These are phyloP conservation scores for Macropodus opercularis DNA, from an alignment of 2,797 vertebrate genomes.

Conservation along the genomic window DNA sequence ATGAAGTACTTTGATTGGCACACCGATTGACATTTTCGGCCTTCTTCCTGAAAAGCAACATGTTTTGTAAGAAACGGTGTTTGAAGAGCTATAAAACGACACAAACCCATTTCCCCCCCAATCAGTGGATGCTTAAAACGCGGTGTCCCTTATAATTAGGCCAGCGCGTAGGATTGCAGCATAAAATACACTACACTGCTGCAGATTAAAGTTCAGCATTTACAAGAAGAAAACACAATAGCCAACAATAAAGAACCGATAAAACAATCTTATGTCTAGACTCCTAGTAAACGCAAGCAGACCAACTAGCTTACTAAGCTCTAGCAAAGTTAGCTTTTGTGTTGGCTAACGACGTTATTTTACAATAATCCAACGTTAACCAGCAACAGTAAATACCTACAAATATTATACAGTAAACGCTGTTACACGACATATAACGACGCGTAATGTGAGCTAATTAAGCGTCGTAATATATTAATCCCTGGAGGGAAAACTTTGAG, in stretches of 20 bases:
- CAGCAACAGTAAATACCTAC: fast-evolving
- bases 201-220: fast-evolving
- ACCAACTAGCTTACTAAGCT: neutral
- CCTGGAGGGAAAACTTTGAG: neutral
- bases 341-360: slow-evolving; percentile 32
- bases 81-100: fast-evolving
- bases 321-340: slow-evolving; percentile 30
- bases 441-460: fast-evolving
- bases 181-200: too few relatives aligned
- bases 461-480: neutral
- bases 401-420: neutral
- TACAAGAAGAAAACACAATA: neutral
- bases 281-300: too few relatives aligned
- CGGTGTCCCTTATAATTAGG: too few relatives aligned
- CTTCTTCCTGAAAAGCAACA: slow-evolving; percentile 19
- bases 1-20: slow-evolving; percentile 97
- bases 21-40: slow-evolving; percentile 92
- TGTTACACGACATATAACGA: fast-evolving
- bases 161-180: too few relatives aligned
- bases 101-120: too few relatives aligned
- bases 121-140: too few relatives aligned
- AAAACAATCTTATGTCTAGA: too few relatives aligned
- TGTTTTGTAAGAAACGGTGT: too few relatives aligned
- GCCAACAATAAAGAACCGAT: too few relatives aligned
- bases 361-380: neutral